Evolutionary conservation across 2,113 vertebrate species (phyloP), one percentile per base, ranked within the genome.

Genomic region (Amphiprion ocellaris): DNA sequence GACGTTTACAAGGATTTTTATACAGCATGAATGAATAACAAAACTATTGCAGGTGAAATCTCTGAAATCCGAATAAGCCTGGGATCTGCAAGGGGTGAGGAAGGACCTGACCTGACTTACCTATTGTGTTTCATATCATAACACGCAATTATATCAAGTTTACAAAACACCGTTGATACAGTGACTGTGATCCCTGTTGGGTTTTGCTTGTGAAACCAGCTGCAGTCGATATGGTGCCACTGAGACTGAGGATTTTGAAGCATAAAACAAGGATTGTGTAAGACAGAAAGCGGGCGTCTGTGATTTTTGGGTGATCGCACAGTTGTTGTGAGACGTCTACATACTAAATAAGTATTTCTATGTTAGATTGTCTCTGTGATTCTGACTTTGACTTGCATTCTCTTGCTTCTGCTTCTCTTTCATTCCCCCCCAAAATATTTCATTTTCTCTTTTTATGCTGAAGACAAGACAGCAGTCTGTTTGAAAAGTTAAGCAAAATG

Each of bases 91-190:
- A 33, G 41, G 12, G 5, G 26, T 28, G n/a, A 23, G 9, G 21
- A 62, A 24, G 15, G 12, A 76, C 7, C 10, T 7, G 33, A 47
- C 54, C 33, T 10, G 33, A 10, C 33, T 53, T 8, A 0, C 24
- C 0, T 56, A 60, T 55, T 6, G 41, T 30, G 73, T 62, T 76
- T 80, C 3, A 24, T 63, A 15, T 62, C 61, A 81, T 72, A 77
- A 84, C 82, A 72, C 12, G 14, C 12, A 3, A 77, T 76, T 39
- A 59, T 10, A 15, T 6, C 0, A 11, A 33, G 71, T 84, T 83
- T 53, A 75, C 75, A 7, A 76, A 89, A 86, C 70, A 62, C 14
- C 17, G 17, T 2, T 24, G 19, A 52, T 50, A 10, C 23, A 44
- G 8, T 5, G 21, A 69, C 37, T 41, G 14, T 14, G 24, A 23